Conservation (phyloP, 1,140 invertebrate species). For the Trichonephila clavipes region DNA sequence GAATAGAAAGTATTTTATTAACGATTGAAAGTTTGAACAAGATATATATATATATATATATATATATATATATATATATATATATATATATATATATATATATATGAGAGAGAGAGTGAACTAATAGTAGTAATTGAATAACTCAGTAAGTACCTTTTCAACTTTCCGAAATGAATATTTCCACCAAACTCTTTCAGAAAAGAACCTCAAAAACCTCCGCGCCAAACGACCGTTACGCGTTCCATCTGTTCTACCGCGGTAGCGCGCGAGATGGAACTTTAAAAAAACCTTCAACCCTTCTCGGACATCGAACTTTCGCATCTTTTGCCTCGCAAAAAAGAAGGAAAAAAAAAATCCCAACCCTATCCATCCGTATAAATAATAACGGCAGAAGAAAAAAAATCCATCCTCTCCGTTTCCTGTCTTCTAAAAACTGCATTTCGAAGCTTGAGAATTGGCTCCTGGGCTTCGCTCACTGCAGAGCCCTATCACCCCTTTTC, state of each 20-base stretch:
- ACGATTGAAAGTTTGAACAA: too few relatives aligned
- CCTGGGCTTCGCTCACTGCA: background rate
- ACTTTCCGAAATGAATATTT: too few relatives aligned
- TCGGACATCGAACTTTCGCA: conserved; percentile 56
- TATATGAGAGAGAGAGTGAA: too few relatives aligned
- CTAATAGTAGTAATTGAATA: too few relatives aligned
- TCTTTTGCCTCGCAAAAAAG: background rate
- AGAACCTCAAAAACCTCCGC: background rate
- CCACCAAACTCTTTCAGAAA: too few relatives aligned
- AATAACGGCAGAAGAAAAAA: conserved; percentile 37
- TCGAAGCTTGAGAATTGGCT: conserved; percentile 22
- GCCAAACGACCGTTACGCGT: conserved; percentile 39
- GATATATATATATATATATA: too few relatives aligned
- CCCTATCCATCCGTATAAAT: conserved; percentile 57
- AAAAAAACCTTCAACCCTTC: conserved; percentile 38
- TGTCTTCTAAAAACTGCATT: conserved; percentile 64
- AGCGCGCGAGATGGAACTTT: background rate
- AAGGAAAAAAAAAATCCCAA: conserved; percentile 56
- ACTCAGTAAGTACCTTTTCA: too few relatives aligned
- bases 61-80: too few relatives aligned
- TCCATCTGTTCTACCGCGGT: conserved; percentile 47
- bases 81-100: too few relatives aligned
- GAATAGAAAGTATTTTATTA: too few relatives aligned
- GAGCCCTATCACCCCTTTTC: conserved; percentile 20
- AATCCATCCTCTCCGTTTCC: conserved; percentile 32